These are phyloP conservation scores for Nematolebias whitei DNA, from an alignment of 2,113 vertebrate genomes.

Conservation along the genomic window DNA sequence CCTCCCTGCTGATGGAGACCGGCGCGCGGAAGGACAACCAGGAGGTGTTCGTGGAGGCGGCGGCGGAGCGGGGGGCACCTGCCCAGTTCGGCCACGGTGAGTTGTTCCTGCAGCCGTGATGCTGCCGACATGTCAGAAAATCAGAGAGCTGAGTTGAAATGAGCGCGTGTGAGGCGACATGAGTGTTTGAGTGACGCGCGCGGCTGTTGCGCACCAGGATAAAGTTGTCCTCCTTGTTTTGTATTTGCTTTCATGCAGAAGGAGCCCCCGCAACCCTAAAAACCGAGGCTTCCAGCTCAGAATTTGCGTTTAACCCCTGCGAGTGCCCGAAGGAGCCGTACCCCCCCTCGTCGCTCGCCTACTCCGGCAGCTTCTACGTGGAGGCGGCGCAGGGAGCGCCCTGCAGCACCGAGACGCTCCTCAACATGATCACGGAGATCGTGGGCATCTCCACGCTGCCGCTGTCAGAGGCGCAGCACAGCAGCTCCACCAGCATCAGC, in stretches of 20 bases:
- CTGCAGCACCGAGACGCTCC: slow-evolving; percentile 93
- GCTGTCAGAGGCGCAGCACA: slow-evolving; percentile 82
- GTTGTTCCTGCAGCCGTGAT: too few species aligned
- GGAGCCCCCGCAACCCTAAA: slow-evolving; percentile 87
- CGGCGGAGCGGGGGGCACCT: slow-evolving; percentile 72
- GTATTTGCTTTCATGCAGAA: slow-evolving; percentile 58
- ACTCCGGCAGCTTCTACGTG: slow-evolving; percentile 97
- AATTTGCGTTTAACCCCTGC: slow-evolving; percentile 86
- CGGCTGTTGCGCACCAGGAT: slow-evolving; percentile 34
- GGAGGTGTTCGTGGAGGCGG: slow-evolving; percentile 79
- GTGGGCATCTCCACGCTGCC: slow-evolving; percentile 91
- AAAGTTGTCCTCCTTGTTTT: slow-evolving; percentile 54
- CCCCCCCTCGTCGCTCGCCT: slow-evolving; percentile 88
- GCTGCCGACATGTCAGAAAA: too few species aligned
- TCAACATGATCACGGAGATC: slow-evolving; percentile 97
- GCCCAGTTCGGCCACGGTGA: slow-evolving; percentile 86
- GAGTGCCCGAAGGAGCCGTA: slow-evolving; percentile 82
- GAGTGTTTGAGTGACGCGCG: slow-evolving; percentile 73
- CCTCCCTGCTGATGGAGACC: slow-evolving; percentile 76
- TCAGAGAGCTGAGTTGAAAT: slow-evolving; percentile 5
- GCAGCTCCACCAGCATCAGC: slow-evolving; percentile 32
- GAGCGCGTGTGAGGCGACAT: not conserved
- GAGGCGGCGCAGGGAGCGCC: slow-evolving; percentile 91
- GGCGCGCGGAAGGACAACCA: slow-evolving; percentile 75
- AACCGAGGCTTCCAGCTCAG: slow-evolving; percentile 84